A percentile compares a stretch with the other conserved stretches of the same genome.
These are phyloP conservation scores for Otocyon megalotis DNA, from an alignment of 2,113 vertebrate species.

Conservation along the genomic window DNA sequence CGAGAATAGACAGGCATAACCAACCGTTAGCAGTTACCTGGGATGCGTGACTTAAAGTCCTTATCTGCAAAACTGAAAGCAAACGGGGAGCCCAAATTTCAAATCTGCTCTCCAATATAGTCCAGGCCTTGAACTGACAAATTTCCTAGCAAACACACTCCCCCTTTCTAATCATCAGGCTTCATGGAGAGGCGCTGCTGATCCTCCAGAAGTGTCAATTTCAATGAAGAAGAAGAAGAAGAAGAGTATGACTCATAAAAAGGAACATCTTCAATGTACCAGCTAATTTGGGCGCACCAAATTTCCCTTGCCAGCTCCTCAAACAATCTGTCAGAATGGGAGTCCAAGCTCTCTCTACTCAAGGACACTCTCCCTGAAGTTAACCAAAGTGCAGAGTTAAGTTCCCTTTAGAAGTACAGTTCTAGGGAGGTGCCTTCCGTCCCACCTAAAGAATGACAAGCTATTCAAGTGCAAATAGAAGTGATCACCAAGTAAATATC, in stretches of 20 bases:
- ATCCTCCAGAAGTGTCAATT: background rate
- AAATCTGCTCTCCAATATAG: background rate
- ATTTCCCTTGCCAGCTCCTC: constrained; percentile 49
- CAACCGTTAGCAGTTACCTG: background rate
- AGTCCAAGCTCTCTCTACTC: constrained; percentile 30
- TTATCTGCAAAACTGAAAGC: background rate
- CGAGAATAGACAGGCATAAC: background rate
- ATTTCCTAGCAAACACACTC: constrained; percentile 37
- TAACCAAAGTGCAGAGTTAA: constrained; percentile 11
- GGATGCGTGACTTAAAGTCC: background rate
- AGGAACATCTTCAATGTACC: constrained; percentile 42
- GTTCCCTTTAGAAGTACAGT: constrained; percentile 43
- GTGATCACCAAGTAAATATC: background rate
- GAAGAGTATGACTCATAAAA: constrained; percentile 26
- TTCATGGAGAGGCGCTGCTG: background rate
- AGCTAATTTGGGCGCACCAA: constrained; percentile 44
- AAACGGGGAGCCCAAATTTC: background rate
- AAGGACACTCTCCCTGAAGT: constrained; percentile 43
- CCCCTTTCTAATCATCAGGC: constrained; percentile 27
- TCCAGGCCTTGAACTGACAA: background rate
- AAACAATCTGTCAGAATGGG: constrained; percentile 23
- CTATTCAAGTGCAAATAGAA: constrained; percentile 41
- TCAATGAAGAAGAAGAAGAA: background rate
- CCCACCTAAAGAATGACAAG: constrained; percentile 42
- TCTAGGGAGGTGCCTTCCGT: background rate